These are phyloP conservation scores for Reticulitermes speratus DNA, from an alignment of 1,140 invertebrate genomes.

Conservation along the genomic window DNA sequence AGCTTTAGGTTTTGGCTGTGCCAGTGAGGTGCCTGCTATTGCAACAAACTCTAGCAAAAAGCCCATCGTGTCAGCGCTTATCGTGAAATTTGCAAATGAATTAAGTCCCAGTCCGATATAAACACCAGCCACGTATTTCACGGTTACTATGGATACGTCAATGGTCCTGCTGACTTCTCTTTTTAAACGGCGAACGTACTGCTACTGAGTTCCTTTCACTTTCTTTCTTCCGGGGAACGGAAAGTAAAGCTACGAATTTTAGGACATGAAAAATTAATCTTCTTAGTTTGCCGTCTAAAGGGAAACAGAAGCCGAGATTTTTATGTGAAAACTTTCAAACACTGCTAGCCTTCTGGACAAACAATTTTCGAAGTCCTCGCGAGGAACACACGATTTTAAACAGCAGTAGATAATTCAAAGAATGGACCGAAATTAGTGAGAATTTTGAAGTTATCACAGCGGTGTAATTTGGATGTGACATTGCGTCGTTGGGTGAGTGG, in stretches of 20 bases:
- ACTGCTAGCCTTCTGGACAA: no score
- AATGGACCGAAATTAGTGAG: no score
- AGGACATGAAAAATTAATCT: conserved; percentile 9
- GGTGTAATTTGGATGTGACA: no score
- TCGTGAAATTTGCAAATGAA: background rate
- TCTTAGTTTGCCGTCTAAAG: background rate
- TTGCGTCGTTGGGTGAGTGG: no score
- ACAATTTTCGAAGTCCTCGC: no score
- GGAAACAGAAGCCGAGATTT: no score
- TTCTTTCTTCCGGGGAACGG: background rate
- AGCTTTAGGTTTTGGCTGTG: no score
- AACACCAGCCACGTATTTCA: background rate
- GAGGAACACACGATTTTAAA: no score
- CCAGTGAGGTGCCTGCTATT: background rate
- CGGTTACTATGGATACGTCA: background rate
- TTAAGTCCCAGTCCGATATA: background rate
- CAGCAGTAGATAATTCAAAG: no score
- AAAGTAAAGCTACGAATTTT: background rate
- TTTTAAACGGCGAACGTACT: background rate
- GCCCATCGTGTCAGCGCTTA: background rate
- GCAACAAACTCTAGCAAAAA: background rate
- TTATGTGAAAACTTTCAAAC: no score
- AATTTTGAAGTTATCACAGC: no score
- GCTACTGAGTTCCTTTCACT: background rate
- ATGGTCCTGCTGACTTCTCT: background rate